Evolutionary conservation across 2,888 invertebrate species (phyloP), one percentile per base, ranked within the genome.

Genomic region (Drosophila quinaria): DNA sequence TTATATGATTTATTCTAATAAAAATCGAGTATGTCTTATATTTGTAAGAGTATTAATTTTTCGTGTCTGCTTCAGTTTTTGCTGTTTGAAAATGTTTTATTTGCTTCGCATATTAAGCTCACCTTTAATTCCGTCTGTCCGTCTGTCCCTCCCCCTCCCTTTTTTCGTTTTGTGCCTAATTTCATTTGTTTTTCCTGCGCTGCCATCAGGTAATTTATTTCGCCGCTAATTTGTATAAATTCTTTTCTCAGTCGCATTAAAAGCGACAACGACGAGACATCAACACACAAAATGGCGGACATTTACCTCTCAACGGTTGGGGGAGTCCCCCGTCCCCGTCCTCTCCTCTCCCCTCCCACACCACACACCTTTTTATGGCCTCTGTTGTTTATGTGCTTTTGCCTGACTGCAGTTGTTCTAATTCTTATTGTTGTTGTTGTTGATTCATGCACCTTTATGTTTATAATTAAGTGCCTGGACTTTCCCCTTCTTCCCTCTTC

Each of bases 141-240:
- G 1, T 9, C 15, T 13, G 17, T 13, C 33, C 4, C n/a, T 2
- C 33, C 1, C 1, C 55, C 19, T 41, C 17, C 41, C 31, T 33
- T 31, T 17, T 19, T 31, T 44, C 11, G 39, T 52, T 54, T 64
- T 62, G 52, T 49, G 70, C 54, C 78, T 81, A 88, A 86, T 86
- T 88, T 78, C 66, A 83, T 89, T 81, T 81, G 51, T 71, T 66
- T 67, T 58, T 52, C 63, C 51, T 54, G 37, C 64, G 65, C 52
- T 56, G 68, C 50, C 31, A 39, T 56, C 61, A 66, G 60, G 61
- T 80, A 75, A 86, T 87, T 87, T 86, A 86, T 89, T 87, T 87
- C 70, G 70, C 85, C 82, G 73, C 80, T 84, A 89, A 89, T 86
- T 86, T 86, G 80, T 80, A 78, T 81, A 73, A 84, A 87, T 87